Conservation (phyloP, 2,888 invertebrate species). For the Athetis lepigone region DNA sequence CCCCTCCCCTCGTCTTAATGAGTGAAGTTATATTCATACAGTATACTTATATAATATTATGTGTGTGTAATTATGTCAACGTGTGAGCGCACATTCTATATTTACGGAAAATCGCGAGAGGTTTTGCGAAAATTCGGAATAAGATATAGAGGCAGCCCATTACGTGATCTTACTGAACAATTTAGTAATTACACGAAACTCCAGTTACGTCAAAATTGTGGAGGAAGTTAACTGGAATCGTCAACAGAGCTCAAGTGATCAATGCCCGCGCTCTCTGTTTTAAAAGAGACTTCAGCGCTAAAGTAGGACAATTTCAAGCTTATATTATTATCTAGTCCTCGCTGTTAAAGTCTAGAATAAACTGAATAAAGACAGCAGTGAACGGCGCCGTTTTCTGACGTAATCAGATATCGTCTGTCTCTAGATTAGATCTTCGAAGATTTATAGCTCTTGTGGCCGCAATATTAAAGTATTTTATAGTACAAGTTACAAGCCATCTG, state of each 20-base stretch:
- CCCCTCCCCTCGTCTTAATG: slow-evolving; percentile 45
- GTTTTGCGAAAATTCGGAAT: slow-evolving; percentile 3
- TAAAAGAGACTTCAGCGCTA: background rate
- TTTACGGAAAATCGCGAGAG: slow-evolving; percentile 26
- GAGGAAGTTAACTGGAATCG: background rate
- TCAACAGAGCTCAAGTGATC: background rate
- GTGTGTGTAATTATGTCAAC: slow-evolving; percentile 31
- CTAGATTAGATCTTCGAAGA: slow-evolving; percentile 61
- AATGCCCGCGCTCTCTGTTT: background rate
- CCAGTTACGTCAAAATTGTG: too few species aligned
- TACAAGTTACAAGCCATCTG: slow-evolving; percentile 55
- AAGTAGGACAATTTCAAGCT: background rate
- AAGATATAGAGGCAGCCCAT: slow-evolving; percentile 13
- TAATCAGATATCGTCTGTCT: slow-evolving; percentile 62
- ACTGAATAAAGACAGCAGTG: slow-evolving; percentile 53
- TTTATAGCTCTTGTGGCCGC: slow-evolving; percentile 59
- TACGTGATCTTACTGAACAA: slow-evolving; percentile 15
- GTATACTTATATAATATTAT: slow-evolving; percentile 40
- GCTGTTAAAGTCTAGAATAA: slow-evolving; percentile 42
- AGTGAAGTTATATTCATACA: slow-evolving; percentile 38
- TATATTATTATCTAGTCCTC: slow-evolving; percentile 19
- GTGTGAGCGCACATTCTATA: slow-evolving; percentile 18
- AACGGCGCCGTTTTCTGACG: slow-evolving; percentile 49
- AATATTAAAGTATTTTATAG: slow-evolving; percentile 64
- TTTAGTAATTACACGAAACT: slow-evolving; percentile 13